Percentiles rank a stretch among this genome's conserved stretches.
Evolutionary conservation across 2,113 vertebrate species (phyloP).

Genomic region (Octodon degus): DNA sequence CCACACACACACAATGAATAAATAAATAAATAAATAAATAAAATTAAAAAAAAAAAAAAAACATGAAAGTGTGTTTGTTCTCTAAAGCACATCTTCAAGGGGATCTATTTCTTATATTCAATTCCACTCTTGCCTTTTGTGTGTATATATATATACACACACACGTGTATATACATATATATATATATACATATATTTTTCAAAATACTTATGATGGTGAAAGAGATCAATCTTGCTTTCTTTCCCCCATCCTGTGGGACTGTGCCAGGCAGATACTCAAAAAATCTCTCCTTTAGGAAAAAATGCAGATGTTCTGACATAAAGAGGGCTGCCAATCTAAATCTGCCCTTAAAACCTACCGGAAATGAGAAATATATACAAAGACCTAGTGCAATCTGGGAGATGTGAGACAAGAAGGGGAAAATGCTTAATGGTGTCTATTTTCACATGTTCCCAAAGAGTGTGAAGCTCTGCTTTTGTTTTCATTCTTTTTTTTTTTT

Average conservation of each 20-base stretch:
- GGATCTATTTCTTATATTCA: not conserved
- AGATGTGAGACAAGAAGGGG: not conserved
- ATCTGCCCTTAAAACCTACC: not conserved
- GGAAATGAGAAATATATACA: not conserved
- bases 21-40: too few relatives aligned
- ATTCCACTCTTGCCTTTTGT: not conserved
- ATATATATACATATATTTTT: not conserved
- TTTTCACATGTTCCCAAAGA: slow-evolving; percentile 32
- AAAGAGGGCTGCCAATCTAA: not conserved
- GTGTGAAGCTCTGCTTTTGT: not conserved
- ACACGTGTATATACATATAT: not conserved
- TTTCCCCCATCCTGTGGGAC: not conserved
- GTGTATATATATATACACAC: too few relatives aligned
- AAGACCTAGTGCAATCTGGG: not conserved
- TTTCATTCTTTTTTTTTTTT: not conserved
- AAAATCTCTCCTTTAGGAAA: not conserved
- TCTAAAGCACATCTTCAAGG: not conserved
- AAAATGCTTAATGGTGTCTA: not conserved
- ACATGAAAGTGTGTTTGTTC: not conserved
- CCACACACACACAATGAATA: too few relatives aligned
- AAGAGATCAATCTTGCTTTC: not conserved
- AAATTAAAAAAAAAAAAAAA: too few relatives aligned
- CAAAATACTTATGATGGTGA: not conserved
- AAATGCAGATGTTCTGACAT: not conserved
- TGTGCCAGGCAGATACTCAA: not conserved